Conservation (phyloP, 2,113 vertebrate species). For the Poicephalus gulielmi region DNA sequence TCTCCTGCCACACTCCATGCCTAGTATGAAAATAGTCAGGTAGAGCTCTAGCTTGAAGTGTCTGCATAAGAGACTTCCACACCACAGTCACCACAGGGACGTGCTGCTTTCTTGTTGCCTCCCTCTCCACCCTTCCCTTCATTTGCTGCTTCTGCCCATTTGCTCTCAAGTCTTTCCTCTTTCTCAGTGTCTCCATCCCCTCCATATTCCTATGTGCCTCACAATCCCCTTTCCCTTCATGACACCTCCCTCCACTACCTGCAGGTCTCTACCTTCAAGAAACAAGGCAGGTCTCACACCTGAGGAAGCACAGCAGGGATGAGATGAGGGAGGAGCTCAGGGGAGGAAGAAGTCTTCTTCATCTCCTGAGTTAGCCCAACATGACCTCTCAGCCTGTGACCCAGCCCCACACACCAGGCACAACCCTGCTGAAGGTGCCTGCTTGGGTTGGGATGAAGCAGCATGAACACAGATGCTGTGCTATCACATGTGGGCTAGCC, state of each 20-base stretch:
- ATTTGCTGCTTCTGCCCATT: not conserved
- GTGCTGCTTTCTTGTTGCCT: not conserved
- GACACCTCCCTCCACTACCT: not conserved
- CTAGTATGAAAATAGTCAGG: not conserved
- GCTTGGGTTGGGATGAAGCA: not conserved
- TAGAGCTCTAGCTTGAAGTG: not conserved
- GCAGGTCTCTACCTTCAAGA: not conserved
- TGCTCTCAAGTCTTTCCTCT: not conserved
- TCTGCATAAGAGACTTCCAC: not conserved
- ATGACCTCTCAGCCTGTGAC: not conserved
- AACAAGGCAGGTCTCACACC: not conserved
- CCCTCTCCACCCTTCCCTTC: not conserved
- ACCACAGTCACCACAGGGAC: not conserved
- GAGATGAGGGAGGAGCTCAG: not conserved
- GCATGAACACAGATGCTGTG: not conserved
- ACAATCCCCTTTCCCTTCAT: fast-evolving
- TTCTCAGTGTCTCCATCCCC: not conserved
- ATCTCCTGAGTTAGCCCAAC: not conserved
- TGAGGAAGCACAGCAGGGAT: not conserved
- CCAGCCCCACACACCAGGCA: not conserved
- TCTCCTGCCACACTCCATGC: not conserved
- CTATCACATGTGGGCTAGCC: fast-evolving
- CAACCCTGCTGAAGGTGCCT: not conserved
- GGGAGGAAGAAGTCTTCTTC: not conserved
- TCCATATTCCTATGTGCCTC: not conserved